phyloP scores from a whole-genome alignment of 2,888 invertebrate genomes.

The Acleris cristana region DNA sequence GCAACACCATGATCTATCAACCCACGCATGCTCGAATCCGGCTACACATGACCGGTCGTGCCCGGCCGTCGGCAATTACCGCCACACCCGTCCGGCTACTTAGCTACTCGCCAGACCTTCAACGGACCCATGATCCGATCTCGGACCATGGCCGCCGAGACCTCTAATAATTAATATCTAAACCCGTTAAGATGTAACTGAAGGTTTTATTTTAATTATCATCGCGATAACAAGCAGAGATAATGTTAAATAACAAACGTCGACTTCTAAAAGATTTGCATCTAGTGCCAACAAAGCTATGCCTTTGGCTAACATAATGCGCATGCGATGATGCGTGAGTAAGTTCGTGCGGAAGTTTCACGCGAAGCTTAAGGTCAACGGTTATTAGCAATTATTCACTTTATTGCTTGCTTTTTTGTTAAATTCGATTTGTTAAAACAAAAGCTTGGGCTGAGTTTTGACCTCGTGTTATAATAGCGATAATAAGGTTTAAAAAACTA shows the following conservation, averaged over 20 bases:
- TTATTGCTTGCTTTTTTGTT: slow-evolving; percentile 21
- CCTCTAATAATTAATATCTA: slow-evolving; percentile 34
- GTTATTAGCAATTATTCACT: slow-evolving; percentile 36
- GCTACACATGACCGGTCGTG: slow-evolving; percentile 10
- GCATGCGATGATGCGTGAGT: slow-evolving; percentile 5
- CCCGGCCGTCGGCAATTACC: slow-evolving; percentile 24
- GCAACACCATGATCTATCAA: not conserved
- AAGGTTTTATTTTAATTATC: slow-evolving; percentile 10
- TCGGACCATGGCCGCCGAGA: slow-evolving; percentile 38
- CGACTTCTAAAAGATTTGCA: not conserved
- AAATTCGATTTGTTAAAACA: slow-evolving; percentile 29
- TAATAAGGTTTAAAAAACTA: not conserved
- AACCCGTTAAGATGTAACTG: slow-evolving; percentile 16
- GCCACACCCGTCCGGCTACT: slow-evolving; percentile 41
- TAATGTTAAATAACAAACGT: slow-evolving; percentile 1
- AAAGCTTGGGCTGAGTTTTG: slow-evolving; percentile 16
- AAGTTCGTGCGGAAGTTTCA: slow-evolving; percentile 30
- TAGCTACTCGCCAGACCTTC: slow-evolving; percentile 36
- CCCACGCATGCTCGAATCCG: slow-evolving; percentile 21
- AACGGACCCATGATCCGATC: slow-evolving; percentile 13
- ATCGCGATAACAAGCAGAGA: slow-evolving; percentile 1
- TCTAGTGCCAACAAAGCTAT: not conserved
- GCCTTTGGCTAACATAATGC: slow-evolving; percentile 1
- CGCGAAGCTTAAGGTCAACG: slow-evolving; percentile 23
- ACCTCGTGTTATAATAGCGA: slow-evolving; percentile 11